Evolutionary conservation across 1,140 invertebrate species (phyloP).

Genomic region (Sipha flava): DNA sequence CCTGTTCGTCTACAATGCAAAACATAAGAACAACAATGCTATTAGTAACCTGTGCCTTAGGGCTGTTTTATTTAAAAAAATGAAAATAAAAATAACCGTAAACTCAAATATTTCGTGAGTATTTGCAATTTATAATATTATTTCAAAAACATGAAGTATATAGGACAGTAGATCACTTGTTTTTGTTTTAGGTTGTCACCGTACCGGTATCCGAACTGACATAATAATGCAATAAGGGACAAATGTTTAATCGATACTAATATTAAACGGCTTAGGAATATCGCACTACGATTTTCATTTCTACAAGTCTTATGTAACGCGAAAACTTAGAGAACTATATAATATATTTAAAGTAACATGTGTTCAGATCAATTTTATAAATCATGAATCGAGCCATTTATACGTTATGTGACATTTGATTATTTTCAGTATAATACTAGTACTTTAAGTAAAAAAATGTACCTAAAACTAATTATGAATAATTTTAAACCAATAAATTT

Average conservation of each 20-base stretch:
- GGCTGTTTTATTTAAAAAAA: background rate
- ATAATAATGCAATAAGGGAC: conserved; percentile 28
- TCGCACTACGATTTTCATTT: background rate
- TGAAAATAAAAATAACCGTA: background rate
- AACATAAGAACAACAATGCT: background rate
- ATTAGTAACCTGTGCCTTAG: background rate
- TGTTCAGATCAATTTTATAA: too few relatives aligned
- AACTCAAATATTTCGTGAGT: conserved; percentile 10
- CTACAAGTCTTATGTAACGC: background rate
- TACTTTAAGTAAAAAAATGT: too few relatives aligned
- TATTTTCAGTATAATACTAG: too few relatives aligned
- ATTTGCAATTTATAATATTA: background rate
- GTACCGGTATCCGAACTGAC: background rate
- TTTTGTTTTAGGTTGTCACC: conserved; percentile 18
- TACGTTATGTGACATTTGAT: too few relatives aligned
- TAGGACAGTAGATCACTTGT: conserved; percentile 25
- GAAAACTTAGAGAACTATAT: too few relatives aligned
- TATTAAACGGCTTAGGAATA: conserved; percentile 23
- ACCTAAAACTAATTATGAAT: too few relatives aligned
- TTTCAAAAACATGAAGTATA: conserved; percentile 4
- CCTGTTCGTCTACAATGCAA: conserved; percentile 85
- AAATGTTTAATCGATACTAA: conserved; percentile 31
- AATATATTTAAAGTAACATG: too few relatives aligned
- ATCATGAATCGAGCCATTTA: too few relatives aligned
- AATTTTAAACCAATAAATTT: too few relatives aligned